Percentiles rank a stretch among this genome's conserved stretches.
phyloP scores from a whole-genome alignment of 2,888 invertebrate genomes.

The Tiliacea aurago region DNA sequence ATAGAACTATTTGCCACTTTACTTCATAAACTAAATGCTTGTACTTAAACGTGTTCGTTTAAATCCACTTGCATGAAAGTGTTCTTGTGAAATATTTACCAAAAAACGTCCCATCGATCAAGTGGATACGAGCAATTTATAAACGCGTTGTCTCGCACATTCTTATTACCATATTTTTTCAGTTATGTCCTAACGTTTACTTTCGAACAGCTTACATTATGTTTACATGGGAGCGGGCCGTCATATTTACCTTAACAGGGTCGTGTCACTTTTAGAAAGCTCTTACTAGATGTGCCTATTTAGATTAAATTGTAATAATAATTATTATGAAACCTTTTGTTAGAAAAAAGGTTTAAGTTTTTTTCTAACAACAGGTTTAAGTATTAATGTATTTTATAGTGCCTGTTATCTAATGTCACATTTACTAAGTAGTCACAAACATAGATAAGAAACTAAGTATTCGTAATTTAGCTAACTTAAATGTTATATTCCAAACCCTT shows the following conservation, averaged over 20 bases:
- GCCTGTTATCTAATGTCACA: not conserved
- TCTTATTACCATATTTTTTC: slow-evolving; percentile 50
- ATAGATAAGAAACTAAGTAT: slow-evolving; percentile 14
- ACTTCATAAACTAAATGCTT: slow-evolving; percentile 8
- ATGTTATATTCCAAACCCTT: slow-evolving; percentile 58
- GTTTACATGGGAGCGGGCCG: slow-evolving; percentile 57
- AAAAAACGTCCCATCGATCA: slow-evolving; percentile 27
- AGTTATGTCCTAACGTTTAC: slow-evolving; percentile 56
- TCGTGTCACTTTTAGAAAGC: slow-evolving; percentile 77
- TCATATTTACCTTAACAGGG: slow-evolving; percentile 75
- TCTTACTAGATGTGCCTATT: slow-evolving; percentile 69
- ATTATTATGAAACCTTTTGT: not conserved
- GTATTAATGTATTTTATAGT: not conserved
- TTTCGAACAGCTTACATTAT: slow-evolving; percentile 60
- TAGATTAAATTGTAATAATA: slow-evolving; percentile 20
- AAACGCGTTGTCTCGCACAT: slow-evolving; percentile 30
- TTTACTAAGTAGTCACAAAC: slow-evolving; percentile 3
- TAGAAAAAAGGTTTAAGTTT: not conserved
- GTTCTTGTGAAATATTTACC: slow-evolving; percentile 35
- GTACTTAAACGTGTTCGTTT: not conserved
- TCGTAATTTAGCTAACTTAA: slow-evolving; percentile 44
- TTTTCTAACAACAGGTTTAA: not conserved
- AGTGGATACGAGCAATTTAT: slow-evolving; percentile 41
- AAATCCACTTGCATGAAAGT: slow-evolving; percentile 3
- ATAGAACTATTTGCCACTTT: not conserved